Base-by-base conservation (phyloP, 2,888 invertebrate species). In the Temnothorax unifasciatus region DNA sequence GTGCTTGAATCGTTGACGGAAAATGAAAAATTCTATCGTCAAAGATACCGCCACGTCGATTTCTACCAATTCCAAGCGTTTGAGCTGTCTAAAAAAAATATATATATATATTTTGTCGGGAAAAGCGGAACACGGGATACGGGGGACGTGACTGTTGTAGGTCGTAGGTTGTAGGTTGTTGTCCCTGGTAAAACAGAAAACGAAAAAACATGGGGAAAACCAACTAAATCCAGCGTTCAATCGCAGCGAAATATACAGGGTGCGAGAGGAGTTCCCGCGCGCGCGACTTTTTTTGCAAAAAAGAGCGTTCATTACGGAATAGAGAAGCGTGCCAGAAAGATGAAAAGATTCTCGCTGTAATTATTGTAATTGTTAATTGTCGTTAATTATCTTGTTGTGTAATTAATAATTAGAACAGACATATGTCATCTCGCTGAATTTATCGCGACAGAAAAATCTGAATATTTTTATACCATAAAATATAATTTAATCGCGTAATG, bases 211-310 rank as follows among this genome's bases (percentile, higher is more conserved):
- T 29, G 79, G 74, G 85, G 66, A 91, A 92, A 92, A 87, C 86
- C 90, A 92, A 76, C 86, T 88, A 86, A 90, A 91, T 85, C 85
- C 79, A 88, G 87, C 90, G 92, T 92, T 92, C 91, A 92, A 93
- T 93, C 92, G 90, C 92, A 81, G 79, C 79, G 92, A 93, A 92
- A 93, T 92, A 91, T 82, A 79, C 64, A 82, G 74, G 71, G 29
- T 50, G 71, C 52, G 79, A 69, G 71, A 38, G 69, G 18, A 68
- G 59, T 81, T 81, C 21, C 69, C 68, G 79, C 18, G 47, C 57
- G 29, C 57, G 57, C 18, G 15, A 63, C 18, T 21, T 71, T 47
- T 47, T 34, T 47, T 34, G 79, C 47, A 71, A 59, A 52, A 59
- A 59, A 52, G 38, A 71, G 47, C 47, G 38, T 38, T 34, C 34